phyloP scores from a whole-genome alignment of 1,140 invertebrate species.

The Drosophila guanche region DNA sequence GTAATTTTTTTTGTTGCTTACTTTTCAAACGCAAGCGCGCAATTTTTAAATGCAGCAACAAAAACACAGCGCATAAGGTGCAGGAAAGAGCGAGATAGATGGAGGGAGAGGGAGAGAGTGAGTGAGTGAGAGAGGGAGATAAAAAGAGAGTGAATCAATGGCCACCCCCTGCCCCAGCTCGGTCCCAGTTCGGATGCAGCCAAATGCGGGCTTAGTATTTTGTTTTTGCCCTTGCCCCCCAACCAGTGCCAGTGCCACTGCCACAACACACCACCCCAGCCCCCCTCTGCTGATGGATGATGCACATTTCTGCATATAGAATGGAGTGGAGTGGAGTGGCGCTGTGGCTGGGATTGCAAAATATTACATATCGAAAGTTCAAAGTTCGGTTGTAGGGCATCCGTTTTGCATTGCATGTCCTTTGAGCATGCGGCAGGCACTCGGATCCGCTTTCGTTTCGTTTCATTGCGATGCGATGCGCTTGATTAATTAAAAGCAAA shows the following conservation, averaged over 20 bases:
- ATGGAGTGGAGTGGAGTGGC: constrained; percentile 7
- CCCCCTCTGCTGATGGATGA: constrained; percentile 3
- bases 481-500: constrained; percentile 78
- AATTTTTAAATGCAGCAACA: constrained; percentile 78
- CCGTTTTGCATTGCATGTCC: constrained; percentile 48
- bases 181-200: neutral
- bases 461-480: too few species aligned
- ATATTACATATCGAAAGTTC: constrained; percentile 70
- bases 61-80: constrained; percentile 13
- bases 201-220: constrained; percentile 66
- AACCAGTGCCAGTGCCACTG: too few species aligned
- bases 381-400: constrained; percentile 69
- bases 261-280: neutral
- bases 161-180: constrained; percentile 1
- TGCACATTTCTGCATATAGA: constrained; percentile 33
- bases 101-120: neutral
- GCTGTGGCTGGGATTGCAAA: constrained; percentile 27
- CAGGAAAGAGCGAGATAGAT: constrained; percentile 4
- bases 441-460: constrained; percentile 41
- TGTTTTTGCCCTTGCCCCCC: constrained; percentile 34
- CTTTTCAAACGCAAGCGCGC: constrained; percentile 82
- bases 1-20: constrained; percentile 58
- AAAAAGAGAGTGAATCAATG: constrained; percentile 14
- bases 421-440: constrained; percentile 58
- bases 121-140: neutral